phyloP scores from a whole-genome alignment of 2,797 vertebrate species.

The Balearica regulorum region DNA sequence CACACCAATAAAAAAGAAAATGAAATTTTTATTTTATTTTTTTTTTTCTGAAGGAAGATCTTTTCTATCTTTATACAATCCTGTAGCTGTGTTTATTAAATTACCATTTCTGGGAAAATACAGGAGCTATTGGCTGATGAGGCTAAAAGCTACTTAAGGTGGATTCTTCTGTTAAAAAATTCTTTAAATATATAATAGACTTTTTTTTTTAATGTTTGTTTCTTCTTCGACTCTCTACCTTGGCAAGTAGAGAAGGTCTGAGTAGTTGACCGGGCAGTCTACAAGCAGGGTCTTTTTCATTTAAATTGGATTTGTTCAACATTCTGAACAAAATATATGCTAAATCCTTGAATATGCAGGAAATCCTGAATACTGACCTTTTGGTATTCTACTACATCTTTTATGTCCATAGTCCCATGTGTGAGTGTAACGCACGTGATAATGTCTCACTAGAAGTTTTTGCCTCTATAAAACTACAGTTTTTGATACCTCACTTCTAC shows the following conservation, averaged over 20 bases:
- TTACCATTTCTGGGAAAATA: neutral
- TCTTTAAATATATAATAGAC: neutral
- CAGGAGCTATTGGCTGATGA: neutral
- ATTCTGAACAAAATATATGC: neutral
- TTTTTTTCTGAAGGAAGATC: neutral
- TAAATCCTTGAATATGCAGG: conserved; percentile 3
- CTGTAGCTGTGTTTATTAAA: neutral
- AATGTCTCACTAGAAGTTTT: neutral
- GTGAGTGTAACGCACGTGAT: neutral
- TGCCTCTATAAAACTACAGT: neutral
- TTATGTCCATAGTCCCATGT: neutral
- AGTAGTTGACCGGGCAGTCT: neutral
- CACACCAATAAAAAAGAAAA: neutral
- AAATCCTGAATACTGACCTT: conserved; percentile 21
- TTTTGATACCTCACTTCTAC: neutral
- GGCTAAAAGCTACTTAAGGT: neutral
- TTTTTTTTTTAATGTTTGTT: neutral
- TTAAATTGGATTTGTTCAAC: neutral
- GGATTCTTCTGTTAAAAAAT: neutral
- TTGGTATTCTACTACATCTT: neutral
- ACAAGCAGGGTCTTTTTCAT: neutral
- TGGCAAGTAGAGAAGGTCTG: neutral
- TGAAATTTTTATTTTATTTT: neutral
- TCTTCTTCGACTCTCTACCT: neutral
- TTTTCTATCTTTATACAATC: neutral